Base-by-base conservation (phyloP, 2,797 vertebrate species). In the Oophaga sylvatica region DNA sequence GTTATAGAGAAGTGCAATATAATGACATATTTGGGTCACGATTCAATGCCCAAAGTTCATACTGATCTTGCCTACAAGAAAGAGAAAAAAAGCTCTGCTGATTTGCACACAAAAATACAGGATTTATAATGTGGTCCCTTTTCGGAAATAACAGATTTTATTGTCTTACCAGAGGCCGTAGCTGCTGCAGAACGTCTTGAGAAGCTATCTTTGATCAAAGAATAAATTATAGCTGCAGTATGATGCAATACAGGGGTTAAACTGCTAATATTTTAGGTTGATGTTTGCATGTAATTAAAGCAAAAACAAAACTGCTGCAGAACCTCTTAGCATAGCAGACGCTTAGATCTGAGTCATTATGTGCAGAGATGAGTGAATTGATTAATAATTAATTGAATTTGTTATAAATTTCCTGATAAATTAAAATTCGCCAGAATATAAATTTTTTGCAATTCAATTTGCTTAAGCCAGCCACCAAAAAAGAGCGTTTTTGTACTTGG, bases 1-100 rank as follows among this genome's bases (percentile, higher is more conserved):
- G 87, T 89, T 89, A 81, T 31, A 77, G 83, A 89, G 71, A 59
- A 84, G 83, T 65, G 59, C 68, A 89, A 86, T 81, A 59, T 70
- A 31, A 75, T 89, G 87, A 89, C 87, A 89, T 89, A 89, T 89
- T 82, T 89, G 79, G 87, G 87, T 89, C 87, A 89, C 19, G 78
- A 82, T 70, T 86, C 78, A 89, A 81, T 77, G 83, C 79, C 76
- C 83, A 82, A 76, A 78, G 63, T 84, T 84, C 41, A 84, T 70
- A 53, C 76, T 84, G 35, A 88, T 84, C 60, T 73, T 56, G 85
- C n/a, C 53, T 57, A 80, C 59, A 63, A 62, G 63, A 75, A 59
- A 11, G 56, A 56, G 20, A 79, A 70, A 45, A 19, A 48, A 77
- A 48, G 22, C 26, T 26, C 75, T 70, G 81, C 82, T 60, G 67